These are phyloP conservation scores for Xenops minutus DNA, from an alignment of 2,797 vertebrate genomes.

Conservation along the genomic window DNA sequence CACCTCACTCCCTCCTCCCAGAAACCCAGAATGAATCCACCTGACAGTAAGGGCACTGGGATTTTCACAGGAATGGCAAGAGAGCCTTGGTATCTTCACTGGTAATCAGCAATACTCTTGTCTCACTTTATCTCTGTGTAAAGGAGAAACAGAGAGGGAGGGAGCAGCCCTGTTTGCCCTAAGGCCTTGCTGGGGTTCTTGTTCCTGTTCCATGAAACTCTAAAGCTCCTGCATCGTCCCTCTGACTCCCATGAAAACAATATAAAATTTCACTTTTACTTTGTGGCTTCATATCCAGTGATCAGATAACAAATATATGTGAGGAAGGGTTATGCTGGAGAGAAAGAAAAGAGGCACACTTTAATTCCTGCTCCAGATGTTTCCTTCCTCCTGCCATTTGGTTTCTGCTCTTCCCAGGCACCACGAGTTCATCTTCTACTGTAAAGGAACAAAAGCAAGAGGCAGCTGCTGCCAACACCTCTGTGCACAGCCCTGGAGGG, in stretches of 20 bases:
- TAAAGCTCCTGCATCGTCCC: rapidly evolving
- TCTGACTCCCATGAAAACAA: neutral
- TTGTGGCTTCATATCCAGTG: neutral
- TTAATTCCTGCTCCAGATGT: constrained; percentile 12
- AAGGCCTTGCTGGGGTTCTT: neutral
- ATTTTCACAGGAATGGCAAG: neutral
- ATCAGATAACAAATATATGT: neutral
- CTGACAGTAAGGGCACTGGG: neutral
- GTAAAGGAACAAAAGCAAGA: neutral
- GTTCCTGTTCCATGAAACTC: neutral
- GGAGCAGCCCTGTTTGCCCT: neutral
- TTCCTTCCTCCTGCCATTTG: neutral
- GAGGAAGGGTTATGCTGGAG: neutral
- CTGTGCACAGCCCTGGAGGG: neutral
- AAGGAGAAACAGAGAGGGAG: neutral
- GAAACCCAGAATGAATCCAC: neutral
- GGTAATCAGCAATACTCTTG: neutral
- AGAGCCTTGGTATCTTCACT: neutral
- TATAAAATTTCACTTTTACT: neutral
- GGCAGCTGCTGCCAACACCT: constrained; percentile 29
- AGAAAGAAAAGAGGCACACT: neutral
- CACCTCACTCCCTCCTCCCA: rapidly evolving
- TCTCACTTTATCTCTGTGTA: too few relatives aligned
- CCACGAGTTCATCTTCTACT: neutral
- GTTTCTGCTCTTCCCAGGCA: neutral